Conservation (phyloP, 2,113 vertebrate genomes). For the Notarius lentiginosus region DNA sequence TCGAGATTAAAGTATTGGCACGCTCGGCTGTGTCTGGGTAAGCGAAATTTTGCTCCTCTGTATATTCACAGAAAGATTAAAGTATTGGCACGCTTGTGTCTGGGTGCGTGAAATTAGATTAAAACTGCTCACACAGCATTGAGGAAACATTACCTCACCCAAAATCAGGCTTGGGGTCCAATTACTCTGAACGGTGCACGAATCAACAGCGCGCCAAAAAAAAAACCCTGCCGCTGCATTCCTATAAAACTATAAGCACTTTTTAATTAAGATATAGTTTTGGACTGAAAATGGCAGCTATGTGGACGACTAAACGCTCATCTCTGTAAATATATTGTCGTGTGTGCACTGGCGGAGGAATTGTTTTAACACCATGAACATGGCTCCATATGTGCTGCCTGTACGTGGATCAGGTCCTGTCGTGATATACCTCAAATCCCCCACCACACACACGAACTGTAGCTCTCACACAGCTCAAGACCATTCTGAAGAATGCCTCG, state of each 20-base stretch:
- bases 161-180: constrained; percentile 26
- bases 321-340: neutral
- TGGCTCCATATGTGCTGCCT: neutral
- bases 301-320: neutral
- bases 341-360: neutral
- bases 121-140: constrained; percentile 41
- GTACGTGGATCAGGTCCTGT: constrained; percentile 24
- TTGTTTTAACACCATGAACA: neutral
- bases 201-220: neutral
- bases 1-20: neutral
- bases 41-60: neutral
- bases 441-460: neutral
- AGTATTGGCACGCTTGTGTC: neutral
- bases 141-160: constrained; percentile 37
- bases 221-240: neutral
- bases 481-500: neutral
- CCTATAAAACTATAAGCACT: neutral
- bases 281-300: neutral
- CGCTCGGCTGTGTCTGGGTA: neutral
- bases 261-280: neutral
- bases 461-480: neutral
- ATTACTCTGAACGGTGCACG: constrained; percentile 18
- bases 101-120: constrained; percentile 10
- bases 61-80: constrained; percentile 17
- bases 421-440: constrained; percentile 7